These are phyloP conservation scores for Metridium senile DNA, from an alignment of 92 coral and sea anemone species.

Conservation along the genomic window DNA sequence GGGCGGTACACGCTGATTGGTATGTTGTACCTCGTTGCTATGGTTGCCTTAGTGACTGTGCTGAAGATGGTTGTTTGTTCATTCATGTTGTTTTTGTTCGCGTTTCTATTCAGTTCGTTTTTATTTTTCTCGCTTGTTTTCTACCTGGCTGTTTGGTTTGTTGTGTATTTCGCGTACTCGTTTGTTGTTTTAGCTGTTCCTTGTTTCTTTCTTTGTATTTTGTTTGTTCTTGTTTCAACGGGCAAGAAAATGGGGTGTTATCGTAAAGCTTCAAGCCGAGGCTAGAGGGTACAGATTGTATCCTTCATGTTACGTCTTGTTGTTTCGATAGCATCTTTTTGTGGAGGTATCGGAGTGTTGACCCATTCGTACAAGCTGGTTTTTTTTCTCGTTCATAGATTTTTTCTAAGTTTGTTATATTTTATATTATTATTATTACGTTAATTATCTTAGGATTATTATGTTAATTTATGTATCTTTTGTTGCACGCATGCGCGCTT, in stretches of 20 bases:
- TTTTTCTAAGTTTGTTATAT: not conserved
- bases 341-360: not conserved
- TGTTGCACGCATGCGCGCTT: slow-evolving; percentile 2
- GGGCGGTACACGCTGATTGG: slow-evolving; percentile 32
- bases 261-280: slow-evolving; percentile 26
- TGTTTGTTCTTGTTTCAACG: slow-evolving; percentile 11
- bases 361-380: slow-evolving; percentile 1
- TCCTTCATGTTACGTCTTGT: not conserved
- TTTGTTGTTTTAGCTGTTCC: slow-evolving; percentile 23
- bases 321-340: not conserved
- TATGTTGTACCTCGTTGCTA: slow-evolving; percentile 39
- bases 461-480: not conserved
- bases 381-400: not conserved
- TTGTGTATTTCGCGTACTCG: slow-evolving; percentile 18
- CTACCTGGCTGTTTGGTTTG: slow-evolving; percentile 15
- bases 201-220: slow-evolving; percentile 15
- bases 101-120: slow-evolving; percentile 18
- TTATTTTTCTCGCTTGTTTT: slow-evolving; percentile 14
- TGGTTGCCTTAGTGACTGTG: slow-evolving; percentile 39
- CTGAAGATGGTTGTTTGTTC: slow-evolving; percentile 33
- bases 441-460: not conserved
- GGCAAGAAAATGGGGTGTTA: slow-evolving; percentile 14
- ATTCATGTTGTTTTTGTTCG: slow-evolving; percentile 22
- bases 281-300: not conserved
- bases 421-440: not conserved